A percentile compares a stretch with the other conserved stretches of the same genome.
Conservation (phyloP, 2,888 invertebrate genomes). For the Norana najaformis region DNA sequence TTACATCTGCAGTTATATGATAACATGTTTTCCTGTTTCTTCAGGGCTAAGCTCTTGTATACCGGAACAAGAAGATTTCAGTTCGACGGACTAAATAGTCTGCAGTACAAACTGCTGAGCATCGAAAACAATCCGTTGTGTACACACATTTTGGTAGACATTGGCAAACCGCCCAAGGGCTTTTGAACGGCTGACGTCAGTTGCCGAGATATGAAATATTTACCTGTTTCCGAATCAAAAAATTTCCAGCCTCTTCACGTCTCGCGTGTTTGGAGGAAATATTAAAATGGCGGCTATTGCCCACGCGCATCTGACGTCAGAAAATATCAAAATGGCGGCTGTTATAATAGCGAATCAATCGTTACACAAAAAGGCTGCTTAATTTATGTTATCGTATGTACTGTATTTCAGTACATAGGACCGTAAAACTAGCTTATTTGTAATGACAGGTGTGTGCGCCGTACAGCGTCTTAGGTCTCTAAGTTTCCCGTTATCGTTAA, state of each 20-base stretch:
- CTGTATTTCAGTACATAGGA: background rate
- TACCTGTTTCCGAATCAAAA: background rate
- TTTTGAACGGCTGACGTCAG: background rate
- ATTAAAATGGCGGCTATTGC: background rate
- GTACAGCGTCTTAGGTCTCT: background rate
- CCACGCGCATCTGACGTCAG: background rate
- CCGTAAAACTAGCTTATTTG: background rate
- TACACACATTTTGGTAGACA: constrained; percentile 58
- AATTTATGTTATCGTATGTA: background rate
- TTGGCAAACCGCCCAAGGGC: constrained; percentile 49
- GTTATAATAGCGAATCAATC: background rate
- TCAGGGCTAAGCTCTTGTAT: constrained; percentile 81
- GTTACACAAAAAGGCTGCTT: background rate
- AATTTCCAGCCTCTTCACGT: background rate
- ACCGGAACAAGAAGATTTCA: constrained; percentile 81
- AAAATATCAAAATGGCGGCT: background rate
- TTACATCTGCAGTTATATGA: background rate
- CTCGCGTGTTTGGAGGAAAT: background rate
- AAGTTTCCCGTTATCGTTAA: background rate
- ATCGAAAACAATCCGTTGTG: constrained; percentile 48
- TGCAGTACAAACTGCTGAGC: constrained; percentile 71
- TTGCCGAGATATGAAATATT: background rate
- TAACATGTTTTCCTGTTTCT: constrained; percentile 29
- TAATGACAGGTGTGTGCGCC: background rate
- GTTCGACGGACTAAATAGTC: constrained; percentile 83